These are phyloP conservation scores for Vulpes lagopus DNA, from an alignment of 2,113 vertebrate species.

Conservation along the genomic window DNA sequence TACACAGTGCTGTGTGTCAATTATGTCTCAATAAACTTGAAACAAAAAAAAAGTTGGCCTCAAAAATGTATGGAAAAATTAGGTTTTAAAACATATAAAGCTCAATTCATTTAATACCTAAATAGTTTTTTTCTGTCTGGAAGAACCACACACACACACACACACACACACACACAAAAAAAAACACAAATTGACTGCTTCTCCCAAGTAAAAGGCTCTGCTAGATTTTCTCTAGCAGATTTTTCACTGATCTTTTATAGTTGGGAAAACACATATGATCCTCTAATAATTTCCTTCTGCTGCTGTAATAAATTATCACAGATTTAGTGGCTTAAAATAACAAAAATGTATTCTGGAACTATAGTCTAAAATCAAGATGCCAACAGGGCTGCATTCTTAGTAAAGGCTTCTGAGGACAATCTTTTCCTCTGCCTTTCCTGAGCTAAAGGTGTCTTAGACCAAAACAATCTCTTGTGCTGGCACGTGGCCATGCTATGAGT, in stretches of 20 bases:
- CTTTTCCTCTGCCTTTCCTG: background rate
- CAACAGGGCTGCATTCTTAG: background rate
- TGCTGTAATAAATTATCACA: background rate
- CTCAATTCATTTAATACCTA: background rate
- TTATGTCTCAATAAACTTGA: background rate
- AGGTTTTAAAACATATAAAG: background rate
- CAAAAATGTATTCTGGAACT: background rate
- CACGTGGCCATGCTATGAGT: background rate
- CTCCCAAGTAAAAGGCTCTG: background rate
- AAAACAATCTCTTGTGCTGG: background rate
- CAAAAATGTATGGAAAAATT: background rate
- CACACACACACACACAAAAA: too few species aligned
- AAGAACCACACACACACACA: background rate
- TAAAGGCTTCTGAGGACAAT: background rate
- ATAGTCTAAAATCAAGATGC: background rate
- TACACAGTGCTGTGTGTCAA: background rate
- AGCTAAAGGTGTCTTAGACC: background rate
- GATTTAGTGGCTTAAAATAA: background rate
- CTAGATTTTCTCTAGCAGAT: background rate
- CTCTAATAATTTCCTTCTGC: background rate
- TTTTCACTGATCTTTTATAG: background rate
- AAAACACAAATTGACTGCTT: background rate
- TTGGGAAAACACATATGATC: background rate
- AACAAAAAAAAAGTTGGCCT: background rate
- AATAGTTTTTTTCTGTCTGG: background rate